Evolutionary conservation across 2,113 vertebrate genomes (phyloP).

Genomic region (Brachyhypopomus gauderio): DNA sequence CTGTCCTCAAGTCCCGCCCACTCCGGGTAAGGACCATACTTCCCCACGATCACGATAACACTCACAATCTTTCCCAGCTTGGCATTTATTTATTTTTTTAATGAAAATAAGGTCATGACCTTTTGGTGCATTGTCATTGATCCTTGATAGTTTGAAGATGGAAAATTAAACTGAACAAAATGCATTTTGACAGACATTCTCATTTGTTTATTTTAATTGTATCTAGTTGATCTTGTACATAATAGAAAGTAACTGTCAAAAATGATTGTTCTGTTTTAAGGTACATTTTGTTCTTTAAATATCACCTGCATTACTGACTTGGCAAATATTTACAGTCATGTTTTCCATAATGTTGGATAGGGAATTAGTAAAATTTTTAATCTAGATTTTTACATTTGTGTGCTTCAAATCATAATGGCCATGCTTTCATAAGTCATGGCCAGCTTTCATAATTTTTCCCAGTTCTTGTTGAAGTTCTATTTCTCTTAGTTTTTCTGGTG

Average conservation of each 20-base stretch:
- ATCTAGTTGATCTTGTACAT: background rate
- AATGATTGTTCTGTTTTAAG: too few relatives aligned
- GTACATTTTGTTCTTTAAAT: too few relatives aligned
- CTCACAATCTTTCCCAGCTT: background rate
- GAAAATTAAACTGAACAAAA: conserved; percentile 10
- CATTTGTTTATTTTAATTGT: background rate
- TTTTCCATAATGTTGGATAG: too few relatives aligned
- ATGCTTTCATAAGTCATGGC: background rate
- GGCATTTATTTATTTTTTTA: too few relatives aligned
- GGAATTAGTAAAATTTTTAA: background rate
- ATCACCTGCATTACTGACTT: too few relatives aligned
- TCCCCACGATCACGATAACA: background rate
- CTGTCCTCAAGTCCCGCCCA: conserved; percentile 93
- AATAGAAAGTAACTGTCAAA: too few relatives aligned
- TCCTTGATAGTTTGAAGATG: background rate
- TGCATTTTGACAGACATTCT: background rate
- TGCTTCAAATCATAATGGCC: background rate
- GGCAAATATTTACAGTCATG: too few relatives aligned
- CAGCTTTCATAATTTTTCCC: background rate
- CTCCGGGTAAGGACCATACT: conserved; percentile 84
- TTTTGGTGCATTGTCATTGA: background rate
- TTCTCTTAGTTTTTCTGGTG: background rate
- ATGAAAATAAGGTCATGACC: conserved; percentile 10
- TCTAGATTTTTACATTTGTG: background rate
- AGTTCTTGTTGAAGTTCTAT: background rate